Evolutionary conservation across 53 echinoderm and acorn worm species (phyloP).

Genomic region (Paelopatides confundens): DNA sequence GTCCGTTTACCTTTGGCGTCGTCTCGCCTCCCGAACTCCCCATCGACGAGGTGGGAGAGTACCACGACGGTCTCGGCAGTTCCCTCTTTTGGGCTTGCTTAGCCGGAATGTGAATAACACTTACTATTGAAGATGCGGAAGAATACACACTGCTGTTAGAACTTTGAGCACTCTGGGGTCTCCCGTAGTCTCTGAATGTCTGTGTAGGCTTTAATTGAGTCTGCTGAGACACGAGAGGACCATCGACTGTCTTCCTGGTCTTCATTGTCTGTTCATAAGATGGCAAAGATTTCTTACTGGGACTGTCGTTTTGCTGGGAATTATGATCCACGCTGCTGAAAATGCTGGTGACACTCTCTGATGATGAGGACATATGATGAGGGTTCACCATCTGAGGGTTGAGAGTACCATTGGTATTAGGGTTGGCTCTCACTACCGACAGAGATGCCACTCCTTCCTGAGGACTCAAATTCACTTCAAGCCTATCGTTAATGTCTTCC

Average conservation of each 20-base stretch:
- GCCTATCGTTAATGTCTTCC: background rate
- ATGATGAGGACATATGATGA: background rate
- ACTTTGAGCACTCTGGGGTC: constrained; percentile 85
- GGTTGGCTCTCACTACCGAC: background rate
- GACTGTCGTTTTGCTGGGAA: background rate
- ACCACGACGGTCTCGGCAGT: background rate
- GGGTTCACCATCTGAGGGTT: background rate
- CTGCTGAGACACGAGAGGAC: background rate
- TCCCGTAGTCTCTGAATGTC: background rate
- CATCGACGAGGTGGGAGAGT: constrained; percentile 33
- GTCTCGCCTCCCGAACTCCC: constrained; percentile 8
- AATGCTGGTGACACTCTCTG: background rate
- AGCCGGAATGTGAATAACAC: constrained; percentile 81
- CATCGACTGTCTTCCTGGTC: constrained; percentile 35
- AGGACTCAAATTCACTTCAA: constrained; percentile 6
- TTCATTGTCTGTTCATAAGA: constrained; percentile 65
- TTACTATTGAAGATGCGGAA: constrained; percentile 88
- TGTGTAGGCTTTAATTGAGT: background rate
- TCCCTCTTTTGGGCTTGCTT: background rate
- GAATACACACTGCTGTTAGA: constrained; percentile 89
- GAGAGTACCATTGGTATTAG: background rate
- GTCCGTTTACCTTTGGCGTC: constrained; percentile 15
- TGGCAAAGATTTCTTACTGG: constrained; percentile 14
- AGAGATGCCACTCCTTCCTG: constrained; percentile 29
- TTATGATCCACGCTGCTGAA: background rate